These are phyloP conservation scores for Catocala fraxini DNA, from an alignment of 2,888 invertebrate genomes.

Conservation along the genomic window DNA sequence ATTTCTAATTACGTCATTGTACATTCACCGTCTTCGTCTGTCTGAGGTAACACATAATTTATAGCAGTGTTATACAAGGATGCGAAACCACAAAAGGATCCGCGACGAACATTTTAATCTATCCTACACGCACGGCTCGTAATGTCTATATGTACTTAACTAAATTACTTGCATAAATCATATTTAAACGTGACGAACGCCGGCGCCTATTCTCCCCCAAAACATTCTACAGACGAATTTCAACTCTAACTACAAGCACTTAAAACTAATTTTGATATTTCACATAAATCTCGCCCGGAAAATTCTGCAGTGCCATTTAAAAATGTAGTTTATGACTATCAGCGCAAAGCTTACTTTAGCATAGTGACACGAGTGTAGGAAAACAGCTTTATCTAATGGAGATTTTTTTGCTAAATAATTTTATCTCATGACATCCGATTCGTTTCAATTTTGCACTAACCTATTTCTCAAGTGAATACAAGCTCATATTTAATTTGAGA, in stretches of 20 bases:
- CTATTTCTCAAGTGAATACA: no score
- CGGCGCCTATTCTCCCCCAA: conserved; percentile 59
- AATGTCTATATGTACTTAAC: conserved; percentile 85
- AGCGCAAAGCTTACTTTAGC: conserved; percentile 57
- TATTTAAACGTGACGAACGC: conserved; percentile 85
- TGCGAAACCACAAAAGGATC: conserved; percentile 62
- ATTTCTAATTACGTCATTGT: conserved; percentile 39
- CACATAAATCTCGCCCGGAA: conserved; percentile 24
- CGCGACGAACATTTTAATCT: conserved; percentile 81
- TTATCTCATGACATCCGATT: conserved; percentile 56
- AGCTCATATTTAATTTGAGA: no score
- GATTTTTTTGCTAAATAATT: conserved; percentile 63
- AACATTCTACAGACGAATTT: conserved; percentile 52
- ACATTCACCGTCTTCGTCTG: conserved; percentile 31
- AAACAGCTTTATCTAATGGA: conserved; percentile 60
- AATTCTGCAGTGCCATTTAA: conserved; percentile 41
- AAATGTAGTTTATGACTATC: conserved; percentile 56
- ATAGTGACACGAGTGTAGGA: conserved; percentile 28
- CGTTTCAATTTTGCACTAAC: conserved; percentile 22
- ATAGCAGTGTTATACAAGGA: conserved; percentile 54
- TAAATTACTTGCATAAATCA: conserved; percentile 87
- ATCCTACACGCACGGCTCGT: conserved; percentile 71
- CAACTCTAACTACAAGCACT: conserved; percentile 53
- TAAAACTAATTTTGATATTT: conserved; percentile 51
- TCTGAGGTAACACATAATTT: conserved; percentile 60